Percentiles rank a stretch among this genome's conserved stretches.
Conservation (phyloP, 2,888 invertebrate species). For the Limnephilus marmoratus region DNA sequence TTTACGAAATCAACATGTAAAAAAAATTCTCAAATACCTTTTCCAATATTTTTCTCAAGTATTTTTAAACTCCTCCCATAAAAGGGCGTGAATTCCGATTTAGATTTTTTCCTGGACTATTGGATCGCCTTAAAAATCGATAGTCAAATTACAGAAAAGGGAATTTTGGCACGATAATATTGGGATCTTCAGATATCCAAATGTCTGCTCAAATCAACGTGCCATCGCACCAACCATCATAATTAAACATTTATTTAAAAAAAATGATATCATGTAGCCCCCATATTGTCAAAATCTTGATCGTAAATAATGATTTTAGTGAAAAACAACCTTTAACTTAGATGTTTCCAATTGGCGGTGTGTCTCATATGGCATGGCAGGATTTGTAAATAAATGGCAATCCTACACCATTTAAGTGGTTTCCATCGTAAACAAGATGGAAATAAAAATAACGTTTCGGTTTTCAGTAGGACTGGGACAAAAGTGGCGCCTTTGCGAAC, state of each 20-base stretch:
- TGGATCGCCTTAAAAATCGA: too few relatives aligned
- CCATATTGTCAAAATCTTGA: neutral
- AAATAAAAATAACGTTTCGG: slow-evolving; percentile 14
- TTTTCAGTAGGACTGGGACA: slow-evolving; percentile 9
- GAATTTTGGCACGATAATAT: neutral
- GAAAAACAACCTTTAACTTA: neutral
- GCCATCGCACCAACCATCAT: neutral
- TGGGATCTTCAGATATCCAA: neutral
- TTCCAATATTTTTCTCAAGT: too few relatives aligned
- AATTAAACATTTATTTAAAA: neutral
- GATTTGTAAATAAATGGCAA: neutral
- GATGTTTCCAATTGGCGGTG: neutral
- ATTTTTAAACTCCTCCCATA: too few relatives aligned
- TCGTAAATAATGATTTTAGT: neutral
- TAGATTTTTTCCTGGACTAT: too few relatives aligned
- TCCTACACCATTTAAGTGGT: neutral
- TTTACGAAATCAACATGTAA: too few relatives aligned
- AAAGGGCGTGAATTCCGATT: too few relatives aligned
- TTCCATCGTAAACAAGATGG: slow-evolving; percentile 25
- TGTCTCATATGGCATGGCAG: neutral
- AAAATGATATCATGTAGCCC: neutral
- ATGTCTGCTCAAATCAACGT: neutral
- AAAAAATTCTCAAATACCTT: too few relatives aligned
- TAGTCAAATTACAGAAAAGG: neutral
- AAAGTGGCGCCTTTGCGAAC: slow-evolving; percentile 21